Conservation (phyloP, 2,113 vertebrate genomes). For the Syrrhaptes paradoxus region DNA sequence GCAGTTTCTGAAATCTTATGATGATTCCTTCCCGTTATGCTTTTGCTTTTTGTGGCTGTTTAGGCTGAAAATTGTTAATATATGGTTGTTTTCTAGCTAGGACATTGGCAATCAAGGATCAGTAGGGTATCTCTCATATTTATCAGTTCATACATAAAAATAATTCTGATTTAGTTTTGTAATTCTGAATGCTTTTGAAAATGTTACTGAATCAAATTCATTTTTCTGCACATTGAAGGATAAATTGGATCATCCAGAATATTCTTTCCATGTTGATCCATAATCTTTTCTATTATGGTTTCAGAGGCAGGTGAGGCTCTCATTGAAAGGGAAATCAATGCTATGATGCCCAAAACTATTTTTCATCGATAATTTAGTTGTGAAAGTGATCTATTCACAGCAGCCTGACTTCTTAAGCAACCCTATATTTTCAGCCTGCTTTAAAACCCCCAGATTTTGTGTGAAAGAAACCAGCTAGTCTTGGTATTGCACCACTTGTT, state of each 20-base stretch:
- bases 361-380: not conserved
- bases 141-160: not conserved
- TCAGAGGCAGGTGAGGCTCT: not conserved
- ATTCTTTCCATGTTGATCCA: not conserved
- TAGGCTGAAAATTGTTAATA: not conserved
- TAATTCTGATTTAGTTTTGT: not conserved
- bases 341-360: not conserved
- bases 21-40: not conserved
- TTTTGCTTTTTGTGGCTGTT: not conserved
- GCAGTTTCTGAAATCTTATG: not conserved
- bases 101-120: not conserved
- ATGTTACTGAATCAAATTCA: not conserved
- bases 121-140: not conserved
- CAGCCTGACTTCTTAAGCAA: not conserved
- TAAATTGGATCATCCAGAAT: not conserved
- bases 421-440: not conserved
- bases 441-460: not conserved
- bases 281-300: not conserved
- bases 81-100: not conserved
- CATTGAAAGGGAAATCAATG: not conserved
- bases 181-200: not conserved
- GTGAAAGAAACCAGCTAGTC: not conserved
- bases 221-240: not conserved
- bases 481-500: not conserved
- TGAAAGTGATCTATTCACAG: not conserved